A percentile compares a stretch with the other conserved stretches of the same genome.
Evolutionary conservation across 2,797 vertebrate genomes (phyloP).

Genomic region (Galaxias olidus): DNA sequence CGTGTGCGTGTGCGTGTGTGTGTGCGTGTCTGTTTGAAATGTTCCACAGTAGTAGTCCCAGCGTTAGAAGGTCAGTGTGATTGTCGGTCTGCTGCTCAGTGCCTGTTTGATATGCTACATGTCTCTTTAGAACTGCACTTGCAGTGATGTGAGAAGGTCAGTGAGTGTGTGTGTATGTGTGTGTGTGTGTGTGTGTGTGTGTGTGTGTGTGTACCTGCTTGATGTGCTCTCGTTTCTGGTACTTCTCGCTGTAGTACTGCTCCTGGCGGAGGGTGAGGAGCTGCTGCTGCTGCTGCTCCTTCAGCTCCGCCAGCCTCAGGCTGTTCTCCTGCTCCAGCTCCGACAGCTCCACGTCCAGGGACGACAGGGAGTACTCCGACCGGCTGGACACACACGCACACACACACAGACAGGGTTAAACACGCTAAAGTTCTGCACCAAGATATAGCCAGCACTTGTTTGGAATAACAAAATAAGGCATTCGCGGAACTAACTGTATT

Average conservation of each 20-base stretch:
- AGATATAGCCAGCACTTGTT: constrained; percentile 12
- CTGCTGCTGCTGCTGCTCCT: constrained; percentile 93
- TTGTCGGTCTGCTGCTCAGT: too few species aligned
- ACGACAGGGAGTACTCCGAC: constrained; percentile 83
- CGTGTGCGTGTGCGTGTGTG: background rate
- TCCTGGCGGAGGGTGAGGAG: constrained; percentile 93
- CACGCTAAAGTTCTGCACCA: constrained; percentile 3
- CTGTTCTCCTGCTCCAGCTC: constrained; percentile 87
- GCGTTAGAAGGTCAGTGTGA: too few species aligned
- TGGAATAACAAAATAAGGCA: background rate
- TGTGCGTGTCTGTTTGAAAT: background rate
- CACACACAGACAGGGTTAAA: constrained; percentile 12
- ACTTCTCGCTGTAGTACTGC: constrained; percentile 97
- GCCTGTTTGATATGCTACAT: too few species aligned
- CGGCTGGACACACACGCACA: constrained; percentile 69
- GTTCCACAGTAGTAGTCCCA: background rate
- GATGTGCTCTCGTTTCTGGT: constrained; percentile 95
- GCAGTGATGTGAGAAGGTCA: background rate
- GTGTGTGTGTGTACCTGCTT: constrained; percentile 81
- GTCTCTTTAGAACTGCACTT: too few species aligned
- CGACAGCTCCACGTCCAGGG: constrained; percentile 87
- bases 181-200: background rate
- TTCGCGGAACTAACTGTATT: too few species aligned
- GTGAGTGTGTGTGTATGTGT: background rate
- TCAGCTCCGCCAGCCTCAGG: constrained; percentile 85